Evolutionary conservation across 2,888 invertebrate genomes (phyloP).

Genomic region (Hirudinaria manillensis): DNA sequence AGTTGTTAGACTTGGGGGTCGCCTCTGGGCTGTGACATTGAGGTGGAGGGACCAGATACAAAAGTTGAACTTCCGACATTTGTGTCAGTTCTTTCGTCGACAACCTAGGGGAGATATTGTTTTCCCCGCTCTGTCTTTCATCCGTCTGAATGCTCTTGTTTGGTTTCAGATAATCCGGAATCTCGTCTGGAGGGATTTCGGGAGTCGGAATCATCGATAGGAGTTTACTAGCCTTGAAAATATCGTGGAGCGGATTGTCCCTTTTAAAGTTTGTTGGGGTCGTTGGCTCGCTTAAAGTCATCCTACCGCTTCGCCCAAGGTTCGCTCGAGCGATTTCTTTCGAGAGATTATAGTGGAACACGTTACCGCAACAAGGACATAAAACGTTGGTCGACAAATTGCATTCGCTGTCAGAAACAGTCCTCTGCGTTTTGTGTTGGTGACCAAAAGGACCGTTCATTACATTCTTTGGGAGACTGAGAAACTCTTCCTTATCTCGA

Average conservation of each 20-base stretch:
- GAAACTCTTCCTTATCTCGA: background rate
- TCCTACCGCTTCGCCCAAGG: background rate
- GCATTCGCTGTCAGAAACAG: background rate
- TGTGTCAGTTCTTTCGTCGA: background rate
- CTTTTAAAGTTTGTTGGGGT: background rate
- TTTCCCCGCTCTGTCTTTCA: background rate
- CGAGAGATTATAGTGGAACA: background rate
- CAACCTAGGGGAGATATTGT: too few species aligned
- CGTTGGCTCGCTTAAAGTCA: background rate
- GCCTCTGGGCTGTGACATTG: background rate
- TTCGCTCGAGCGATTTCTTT: background rate
- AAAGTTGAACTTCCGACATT: slow-evolving; percentile 6
- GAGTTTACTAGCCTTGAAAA: background rate
- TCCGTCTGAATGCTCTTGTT: background rate
- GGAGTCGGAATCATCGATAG: background rate
- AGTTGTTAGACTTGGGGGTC: background rate
- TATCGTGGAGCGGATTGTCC: background rate
- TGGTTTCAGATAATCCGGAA: slow-evolving; percentile 4
- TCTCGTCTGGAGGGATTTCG: background rate
- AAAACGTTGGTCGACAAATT: background rate
- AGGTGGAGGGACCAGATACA: slow-evolving; percentile 12
- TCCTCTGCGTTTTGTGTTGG: background rate
- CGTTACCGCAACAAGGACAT: slow-evolving; percentile 10
- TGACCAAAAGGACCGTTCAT: background rate
- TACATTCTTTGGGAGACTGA: slow-evolving; percentile 4